Evolutionary conservation across 2,888 invertebrate species (phyloP).

Genomic region (Aphodius sticticus): DNA sequence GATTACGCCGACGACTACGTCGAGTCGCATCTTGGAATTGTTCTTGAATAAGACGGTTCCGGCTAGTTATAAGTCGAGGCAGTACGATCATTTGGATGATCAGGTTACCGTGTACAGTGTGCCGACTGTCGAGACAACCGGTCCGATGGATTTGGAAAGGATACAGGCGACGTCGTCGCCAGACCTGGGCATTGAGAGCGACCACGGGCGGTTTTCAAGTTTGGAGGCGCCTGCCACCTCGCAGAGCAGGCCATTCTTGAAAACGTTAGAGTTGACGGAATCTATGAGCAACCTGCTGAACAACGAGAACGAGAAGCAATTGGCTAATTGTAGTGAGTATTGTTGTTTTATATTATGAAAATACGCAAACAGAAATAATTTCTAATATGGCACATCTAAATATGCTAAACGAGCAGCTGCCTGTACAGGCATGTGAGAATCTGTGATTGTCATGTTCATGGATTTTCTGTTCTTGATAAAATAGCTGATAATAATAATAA

Average conservation of each 20-base stretch:
- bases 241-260: constrained; percentile 54
- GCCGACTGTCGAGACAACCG: constrained; percentile 31
- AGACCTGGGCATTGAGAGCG: constrained; percentile 91
- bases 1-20: constrained; percentile 43
- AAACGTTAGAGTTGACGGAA: constrained; percentile 60
- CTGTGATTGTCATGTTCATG: too few relatives aligned
- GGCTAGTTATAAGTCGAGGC: constrained; percentile 43
- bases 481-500: too few relatives aligned
- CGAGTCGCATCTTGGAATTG: constrained; percentile 40
- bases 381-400: background rate
- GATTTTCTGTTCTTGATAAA: too few relatives aligned
- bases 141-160: constrained; percentile 50
- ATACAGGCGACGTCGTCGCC: constrained; percentile 72
- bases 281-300: constrained; percentile 58
- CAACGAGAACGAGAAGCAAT: constrained; percentile 44
- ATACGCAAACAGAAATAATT: background rate
- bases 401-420: too few relatives aligned
- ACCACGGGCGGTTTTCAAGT: constrained; percentile 71
- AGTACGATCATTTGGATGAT: constrained; percentile 61
- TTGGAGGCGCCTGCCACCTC: constrained; percentile 65
- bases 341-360: background rate
- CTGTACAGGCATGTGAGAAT: background rate
- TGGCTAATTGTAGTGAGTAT: constrained; percentile 40
- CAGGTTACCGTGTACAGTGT: constrained; percentile 46
- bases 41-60: constrained; percentile 36